Percentiles rank a stretch among this genome's conserved stretches.
Conservation (phyloP, 2,797 vertebrate species). For the Anniella stebbinsi region DNA sequence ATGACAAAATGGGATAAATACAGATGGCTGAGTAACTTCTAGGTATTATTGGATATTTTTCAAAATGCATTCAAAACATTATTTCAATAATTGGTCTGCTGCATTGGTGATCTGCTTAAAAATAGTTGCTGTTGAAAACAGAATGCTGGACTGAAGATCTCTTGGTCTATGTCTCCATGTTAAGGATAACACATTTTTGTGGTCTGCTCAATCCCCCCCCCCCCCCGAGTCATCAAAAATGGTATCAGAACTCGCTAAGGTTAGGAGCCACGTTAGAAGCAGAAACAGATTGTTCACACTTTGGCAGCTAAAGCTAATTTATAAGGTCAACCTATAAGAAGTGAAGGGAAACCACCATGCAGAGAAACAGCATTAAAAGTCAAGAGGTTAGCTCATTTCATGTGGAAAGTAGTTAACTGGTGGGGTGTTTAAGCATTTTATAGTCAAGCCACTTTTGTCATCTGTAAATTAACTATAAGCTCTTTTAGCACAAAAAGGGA, state of each 20-base stretch:
- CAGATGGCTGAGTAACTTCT: not conserved
- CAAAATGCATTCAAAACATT: not conserved
- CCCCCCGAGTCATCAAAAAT: not conserved
- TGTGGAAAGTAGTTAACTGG: constrained; percentile 3
- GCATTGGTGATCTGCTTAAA: not conserved
- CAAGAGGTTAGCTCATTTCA: constrained; percentile 14
- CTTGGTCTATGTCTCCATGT: not conserved
- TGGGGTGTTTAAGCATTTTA: constrained; percentile 36
- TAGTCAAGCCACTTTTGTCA: constrained; percentile 17
- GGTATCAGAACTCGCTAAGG: not conserved
- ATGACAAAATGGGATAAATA: too few species aligned
- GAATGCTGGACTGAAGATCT: not conserved
- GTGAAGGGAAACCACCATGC: accelerated
- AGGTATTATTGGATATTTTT: not conserved
- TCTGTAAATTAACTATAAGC: constrained; percentile 38
- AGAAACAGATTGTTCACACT: too few species aligned
- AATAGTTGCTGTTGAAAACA: not conserved
- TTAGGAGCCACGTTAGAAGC: not conserved
- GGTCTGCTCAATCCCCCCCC: not conserved
- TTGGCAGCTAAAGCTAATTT: not conserved
- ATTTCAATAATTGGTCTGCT: not conserved
- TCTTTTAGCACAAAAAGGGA: constrained; percentile 31
- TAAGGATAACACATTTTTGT: not conserved
- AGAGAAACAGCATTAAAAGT: not conserved
- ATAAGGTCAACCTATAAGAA: not conserved